Base-by-base conservation (phyloP, 2,888 invertebrate species). In the Ametastegia equiseti region DNA sequence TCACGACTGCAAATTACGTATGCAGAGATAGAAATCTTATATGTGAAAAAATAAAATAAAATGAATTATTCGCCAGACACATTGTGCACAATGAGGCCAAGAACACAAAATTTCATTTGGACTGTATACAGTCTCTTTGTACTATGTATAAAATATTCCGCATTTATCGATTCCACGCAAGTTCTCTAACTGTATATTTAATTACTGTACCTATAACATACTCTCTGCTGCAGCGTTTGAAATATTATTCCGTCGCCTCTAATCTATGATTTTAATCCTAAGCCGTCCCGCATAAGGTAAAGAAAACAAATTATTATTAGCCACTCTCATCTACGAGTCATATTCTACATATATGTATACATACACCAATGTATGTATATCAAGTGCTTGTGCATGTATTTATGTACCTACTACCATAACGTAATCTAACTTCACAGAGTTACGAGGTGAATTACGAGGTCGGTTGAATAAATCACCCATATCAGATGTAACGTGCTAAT, bases 221-320 rank as follows among this genome's bases (percentile, higher is more conserved):
- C 19, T 19, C 54, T 60, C 23, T 9, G 30, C 60, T 13, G 30
- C 30, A 60, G n/a, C n/a, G n/a, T n/a, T 30, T 9, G 13, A 60
- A 60, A 30, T 30, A 60, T 23, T 27, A 60, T 60, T 60, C 30
- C 60, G 27, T 60, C 13, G 19, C 15, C 15, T 60, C 60, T 60
- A 30, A 60, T 60, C 60, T 60, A 60, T 60, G 30, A 60, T 60
- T n/a, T 60, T 30, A 60, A 60, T 30, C 60, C 27, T 60, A 60
- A 60, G 30, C 30, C 30, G 60, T 23, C 60, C 23, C 30, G 60
- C 30, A 60, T 30, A 30, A 13, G 60, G 60, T 60, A 30, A n/a
- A n/a, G 30, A 60, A 30, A 60, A 60, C 30, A 60, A 60, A 60
- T 60, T 60, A 60, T 30, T 60, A 2, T 7, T 27, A 60, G 27